phyloP scores from a whole-genome alignment of 1,140 invertebrate species.

The Elymnias hypermnestra region DNA sequence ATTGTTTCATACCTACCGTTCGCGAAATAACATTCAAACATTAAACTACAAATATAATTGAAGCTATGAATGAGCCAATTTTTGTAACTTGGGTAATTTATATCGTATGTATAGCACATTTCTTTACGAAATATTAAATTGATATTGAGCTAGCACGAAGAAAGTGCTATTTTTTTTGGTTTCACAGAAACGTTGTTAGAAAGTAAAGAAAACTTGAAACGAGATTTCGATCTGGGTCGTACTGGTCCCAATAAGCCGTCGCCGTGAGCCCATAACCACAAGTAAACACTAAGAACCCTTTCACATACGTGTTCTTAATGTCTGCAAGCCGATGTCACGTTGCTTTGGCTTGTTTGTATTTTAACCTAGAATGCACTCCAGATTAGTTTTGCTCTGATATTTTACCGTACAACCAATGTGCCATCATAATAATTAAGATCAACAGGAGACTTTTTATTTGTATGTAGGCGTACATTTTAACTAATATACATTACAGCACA shows the following conservation, averaged over 20 bases:
- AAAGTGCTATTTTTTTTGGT: slow-evolving; percentile 36
- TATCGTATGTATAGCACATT: too few species aligned
- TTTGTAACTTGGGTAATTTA: too few species aligned
- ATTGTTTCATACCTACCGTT: too few species aligned
- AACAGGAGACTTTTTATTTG: too few species aligned
- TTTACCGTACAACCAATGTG: too few species aligned
- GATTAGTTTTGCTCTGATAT: too few species aligned
- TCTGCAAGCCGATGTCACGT: background rate
- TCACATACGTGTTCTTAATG: slow-evolving; percentile 12
- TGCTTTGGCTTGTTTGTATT: background rate
- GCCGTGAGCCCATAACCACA: slow-evolving; percentile 3
- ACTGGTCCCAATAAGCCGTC: slow-evolving; percentile 31
- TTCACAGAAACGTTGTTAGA: slow-evolving; percentile 34
- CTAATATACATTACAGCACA: too few species aligned
- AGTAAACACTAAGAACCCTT: slow-evolving; percentile 20
- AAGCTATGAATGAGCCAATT: too few species aligned
- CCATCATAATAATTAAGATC: too few species aligned
- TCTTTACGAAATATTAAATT: background rate
- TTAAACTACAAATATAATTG: too few species aligned
- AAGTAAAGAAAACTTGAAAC: slow-evolving; percentile 39
- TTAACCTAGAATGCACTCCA: background rate
- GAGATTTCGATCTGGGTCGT: slow-evolving; percentile 32
- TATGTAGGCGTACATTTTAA: too few species aligned
- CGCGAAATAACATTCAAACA: too few species aligned
- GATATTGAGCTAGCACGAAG: slow-evolving; percentile 1